A percentile compares a stretch with the other conserved stretches of the same genome.
Conservation (phyloP, 2,113 vertebrate genomes). For the Tachysurus fulvidraco region DNA sequence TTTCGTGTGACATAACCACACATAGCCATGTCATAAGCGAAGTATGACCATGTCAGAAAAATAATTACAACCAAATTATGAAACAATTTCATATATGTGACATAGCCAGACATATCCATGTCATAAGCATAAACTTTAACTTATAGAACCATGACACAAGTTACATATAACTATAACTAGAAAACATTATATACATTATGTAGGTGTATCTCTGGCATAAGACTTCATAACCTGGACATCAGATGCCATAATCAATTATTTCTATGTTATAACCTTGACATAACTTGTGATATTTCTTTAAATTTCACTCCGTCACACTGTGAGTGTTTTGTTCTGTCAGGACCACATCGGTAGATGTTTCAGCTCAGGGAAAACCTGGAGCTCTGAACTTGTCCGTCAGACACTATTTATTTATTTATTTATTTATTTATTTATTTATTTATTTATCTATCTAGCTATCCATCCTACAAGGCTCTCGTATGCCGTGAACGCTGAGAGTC, state of each 20-base stretch:
- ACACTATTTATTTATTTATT: conserved; percentile 16
- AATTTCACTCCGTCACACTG: neutral
- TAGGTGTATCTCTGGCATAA: neutral
- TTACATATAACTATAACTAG: too few species aligned
- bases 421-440: conserved; percentile 11
- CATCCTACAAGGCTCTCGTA: conserved; percentile 46
- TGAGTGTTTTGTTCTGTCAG: neutral
- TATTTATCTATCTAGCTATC: conserved; percentile 45
- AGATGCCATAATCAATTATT: neutral
- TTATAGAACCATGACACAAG: neutral
- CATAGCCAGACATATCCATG: neutral
- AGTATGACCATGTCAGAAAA: neutral
- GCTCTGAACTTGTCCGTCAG: neutral
- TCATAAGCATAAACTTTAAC: neutral
- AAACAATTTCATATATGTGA: neutral
- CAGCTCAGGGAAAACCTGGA: neutral
- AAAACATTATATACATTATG: too few species aligned
- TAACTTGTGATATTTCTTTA: neutral
- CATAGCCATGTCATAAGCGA: neutral
- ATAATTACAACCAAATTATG: neutral
- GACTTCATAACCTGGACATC: neutral
- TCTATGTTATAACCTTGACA: neutral
- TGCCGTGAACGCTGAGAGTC: conserved; percentile 55
- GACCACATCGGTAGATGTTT: neutral
- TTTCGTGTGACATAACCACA: too few species aligned